A percentile compares a stretch with the other conserved stretches of the same genome.
Conservation (phyloP, 2,113 vertebrate species). For the Petaurus breviceps region DNA sequence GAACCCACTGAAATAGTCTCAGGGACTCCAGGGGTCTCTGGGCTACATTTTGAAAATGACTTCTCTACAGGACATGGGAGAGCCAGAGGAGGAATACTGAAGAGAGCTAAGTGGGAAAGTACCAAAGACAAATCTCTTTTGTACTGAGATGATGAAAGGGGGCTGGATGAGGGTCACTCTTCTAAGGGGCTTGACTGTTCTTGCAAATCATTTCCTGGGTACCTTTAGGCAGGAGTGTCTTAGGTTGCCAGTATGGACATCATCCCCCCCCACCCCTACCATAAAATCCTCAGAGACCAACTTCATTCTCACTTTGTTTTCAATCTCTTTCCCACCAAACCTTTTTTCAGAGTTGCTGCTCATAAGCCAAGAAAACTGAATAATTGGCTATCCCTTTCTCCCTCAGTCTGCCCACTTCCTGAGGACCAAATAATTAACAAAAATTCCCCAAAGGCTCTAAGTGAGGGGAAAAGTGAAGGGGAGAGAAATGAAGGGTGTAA, state of each 20-base stretch:
- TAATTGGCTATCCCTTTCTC: background rate
- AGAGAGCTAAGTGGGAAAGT: background rate
- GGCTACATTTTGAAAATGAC: background rate
- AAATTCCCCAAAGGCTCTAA: background rate
- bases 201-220: background rate
- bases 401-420: background rate
- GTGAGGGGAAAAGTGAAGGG: background rate
- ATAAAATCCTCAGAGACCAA: background rate
- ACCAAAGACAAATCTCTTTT: background rate
- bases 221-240: background rate
- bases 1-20: background rate
- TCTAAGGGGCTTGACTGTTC: background rate
- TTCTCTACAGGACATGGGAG: background rate
- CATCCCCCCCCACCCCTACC: background rate
- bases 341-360: background rate
- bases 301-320: background rate
- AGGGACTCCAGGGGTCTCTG: background rate
- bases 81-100: background rate
- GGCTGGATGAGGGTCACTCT: background rate
- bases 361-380: background rate
- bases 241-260: background rate
- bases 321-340: background rate
- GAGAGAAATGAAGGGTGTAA: background rate
- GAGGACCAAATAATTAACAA: background rate
- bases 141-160: background rate